Evolutionary conservation across 1,140 invertebrate genomes (phyloP).

Genomic region (Gonioctena quinquepunctata): DNA sequence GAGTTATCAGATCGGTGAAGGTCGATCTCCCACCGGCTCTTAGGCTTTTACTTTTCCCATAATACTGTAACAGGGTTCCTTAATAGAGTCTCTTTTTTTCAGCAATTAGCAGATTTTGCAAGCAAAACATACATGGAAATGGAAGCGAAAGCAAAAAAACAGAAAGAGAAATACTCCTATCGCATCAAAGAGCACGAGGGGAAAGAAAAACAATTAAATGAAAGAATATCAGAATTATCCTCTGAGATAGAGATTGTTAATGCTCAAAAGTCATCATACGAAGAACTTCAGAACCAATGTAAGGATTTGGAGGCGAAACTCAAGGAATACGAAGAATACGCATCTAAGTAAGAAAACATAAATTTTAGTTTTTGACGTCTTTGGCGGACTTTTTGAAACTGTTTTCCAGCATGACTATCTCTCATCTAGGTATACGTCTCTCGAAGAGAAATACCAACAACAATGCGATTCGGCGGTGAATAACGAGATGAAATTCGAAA

Average conservation of each 20-base stretch:
- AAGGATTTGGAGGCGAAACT: conserved; percentile 21
- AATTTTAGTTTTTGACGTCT: too few relatives aligned
- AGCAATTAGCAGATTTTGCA: conserved; percentile 27
- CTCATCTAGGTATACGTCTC: conserved; percentile 22
- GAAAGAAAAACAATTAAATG: conserved; percentile 17
- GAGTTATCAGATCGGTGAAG: too few relatives aligned
- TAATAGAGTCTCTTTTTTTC: too few relatives aligned
- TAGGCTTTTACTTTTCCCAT: too few relatives aligned
- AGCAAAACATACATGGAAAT: conserved; percentile 27
- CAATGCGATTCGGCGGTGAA: conserved; percentile 9
- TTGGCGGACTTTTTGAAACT: too few relatives aligned
- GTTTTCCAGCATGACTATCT: too few relatives aligned
- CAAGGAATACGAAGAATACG: conserved; percentile 16
- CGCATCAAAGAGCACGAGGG: conserved; percentile 14
- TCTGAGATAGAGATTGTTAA: conserved; percentile 6
- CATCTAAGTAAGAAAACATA: neutral
- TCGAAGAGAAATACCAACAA: conserved; percentile 37
- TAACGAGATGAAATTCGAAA: conserved; percentile 28
- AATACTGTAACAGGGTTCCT: too few relatives aligned
- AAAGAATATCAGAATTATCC: conserved; percentile 20
- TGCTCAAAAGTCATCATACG: neutral
- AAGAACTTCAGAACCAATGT: conserved; percentile 10
- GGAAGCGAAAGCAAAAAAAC: conserved; percentile 24
- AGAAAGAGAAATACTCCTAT: conserved; percentile 19
- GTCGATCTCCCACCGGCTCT: too few relatives aligned